phyloP scores from a whole-genome alignment of 2,888 invertebrate species.

The Cryptus armator region DNA sequence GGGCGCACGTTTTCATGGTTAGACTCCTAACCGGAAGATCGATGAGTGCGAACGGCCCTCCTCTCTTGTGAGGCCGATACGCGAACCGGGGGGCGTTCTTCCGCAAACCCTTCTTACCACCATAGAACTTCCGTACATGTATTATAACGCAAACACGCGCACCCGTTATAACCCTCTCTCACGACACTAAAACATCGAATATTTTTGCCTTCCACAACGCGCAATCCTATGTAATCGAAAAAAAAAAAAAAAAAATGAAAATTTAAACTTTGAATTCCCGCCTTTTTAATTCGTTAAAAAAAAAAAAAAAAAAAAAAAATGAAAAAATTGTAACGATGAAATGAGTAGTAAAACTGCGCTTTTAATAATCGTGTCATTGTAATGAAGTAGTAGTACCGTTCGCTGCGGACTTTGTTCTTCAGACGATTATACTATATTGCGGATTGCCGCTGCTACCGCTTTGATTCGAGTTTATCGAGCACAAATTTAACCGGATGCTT shows the following conservation, averaged over 20 bases:
- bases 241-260: neutral
- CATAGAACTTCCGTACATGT: neutral
- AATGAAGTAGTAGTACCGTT: neutral
- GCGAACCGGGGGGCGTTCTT: constrained; percentile 58
- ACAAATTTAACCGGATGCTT: constrained; percentile 56
- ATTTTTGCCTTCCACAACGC: neutral
- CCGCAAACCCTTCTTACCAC: constrained; percentile 39
- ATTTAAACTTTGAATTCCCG: neutral
- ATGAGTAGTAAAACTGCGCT: too few relatives aligned
- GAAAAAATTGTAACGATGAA: too few relatives aligned
- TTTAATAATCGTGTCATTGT: neutral
- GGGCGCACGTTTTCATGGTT: constrained; percentile 75
- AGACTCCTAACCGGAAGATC: constrained; percentile 76
- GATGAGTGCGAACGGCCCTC: constrained; percentile 72
- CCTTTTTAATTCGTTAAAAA: too few relatives aligned
- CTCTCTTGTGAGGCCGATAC: constrained; percentile 51
- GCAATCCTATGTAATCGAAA: neutral
- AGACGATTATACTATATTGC: constrained; percentile 38
- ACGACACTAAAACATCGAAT: neutral
- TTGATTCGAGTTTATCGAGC: constrained; percentile 58
- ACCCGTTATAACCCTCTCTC: neutral
- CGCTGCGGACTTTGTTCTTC: constrained; percentile 24
- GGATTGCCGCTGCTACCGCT: constrained; percentile 38
- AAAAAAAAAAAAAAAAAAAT: too few relatives aligned
- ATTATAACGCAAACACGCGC: constrained; percentile 28